Evolutionary conservation across 2,113 vertebrate genomes (phyloP).

Genomic region (Seriola dumerili): DNA sequence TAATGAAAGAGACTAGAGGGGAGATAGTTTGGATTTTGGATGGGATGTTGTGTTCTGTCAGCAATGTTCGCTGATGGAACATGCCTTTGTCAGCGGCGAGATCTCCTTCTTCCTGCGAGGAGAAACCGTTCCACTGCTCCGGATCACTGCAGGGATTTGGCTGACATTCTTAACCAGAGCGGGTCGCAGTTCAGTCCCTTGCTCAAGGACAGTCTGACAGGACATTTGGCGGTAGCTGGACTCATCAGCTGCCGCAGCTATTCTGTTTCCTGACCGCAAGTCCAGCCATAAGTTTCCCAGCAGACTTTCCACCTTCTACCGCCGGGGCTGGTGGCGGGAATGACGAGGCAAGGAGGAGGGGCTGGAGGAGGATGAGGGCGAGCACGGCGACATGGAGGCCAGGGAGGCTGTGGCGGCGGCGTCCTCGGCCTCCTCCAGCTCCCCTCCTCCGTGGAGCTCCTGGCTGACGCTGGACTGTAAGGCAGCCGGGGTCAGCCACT

Average conservation of each 20-base stretch:
- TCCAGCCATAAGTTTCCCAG: neutral
- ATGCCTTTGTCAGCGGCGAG: conserved; percentile 25
- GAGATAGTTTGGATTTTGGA: neutral
- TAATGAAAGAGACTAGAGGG: neutral
- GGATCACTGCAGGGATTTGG: conserved; percentile 6
- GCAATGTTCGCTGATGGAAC: conserved; percentile 1
- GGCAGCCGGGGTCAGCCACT: conserved; percentile 98
- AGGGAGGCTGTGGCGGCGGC: conserved; percentile 88
- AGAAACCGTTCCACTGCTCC: conserved; percentile 12
- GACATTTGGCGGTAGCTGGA: conserved; percentile 24
- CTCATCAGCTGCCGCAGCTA: conserved; percentile 28
- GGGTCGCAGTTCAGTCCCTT: neutral
- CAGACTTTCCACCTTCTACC: conserved; percentile 79
- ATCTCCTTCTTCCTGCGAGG: neutral
- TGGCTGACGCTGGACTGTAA: conserved; percentile 98
- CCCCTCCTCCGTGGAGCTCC: conserved; percentile 89
- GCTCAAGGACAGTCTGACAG: conserved; percentile 21
- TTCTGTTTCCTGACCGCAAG: conserved; percentile 3
- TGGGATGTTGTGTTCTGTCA: neutral
- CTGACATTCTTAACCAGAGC: conserved; percentile 30
- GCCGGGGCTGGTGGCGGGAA: conserved; percentile 90
- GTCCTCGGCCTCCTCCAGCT: conserved; percentile 95
- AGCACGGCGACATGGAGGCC: conserved; percentile 78
- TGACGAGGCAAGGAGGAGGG: conserved; percentile 84
- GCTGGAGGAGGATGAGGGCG: conserved; percentile 76